phyloP scores from a whole-genome alignment of 2,797 vertebrate species.

The Alfaro cultratus region DNA sequence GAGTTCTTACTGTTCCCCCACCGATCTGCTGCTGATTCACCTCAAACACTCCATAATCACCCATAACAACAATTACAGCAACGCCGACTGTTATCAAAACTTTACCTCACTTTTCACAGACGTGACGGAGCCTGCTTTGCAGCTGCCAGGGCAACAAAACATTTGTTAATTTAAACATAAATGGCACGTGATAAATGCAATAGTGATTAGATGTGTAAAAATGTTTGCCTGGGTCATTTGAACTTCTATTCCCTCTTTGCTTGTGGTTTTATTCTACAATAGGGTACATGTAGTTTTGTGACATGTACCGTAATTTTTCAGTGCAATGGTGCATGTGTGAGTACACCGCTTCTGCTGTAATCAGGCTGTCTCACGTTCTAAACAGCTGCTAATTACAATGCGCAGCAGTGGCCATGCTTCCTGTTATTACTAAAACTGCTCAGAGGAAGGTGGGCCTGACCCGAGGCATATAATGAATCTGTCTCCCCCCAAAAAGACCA shows the following conservation, averaged over 20 bases:
- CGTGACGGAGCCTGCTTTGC: constrained; percentile 31
- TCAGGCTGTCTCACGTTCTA: constrained; percentile 55
- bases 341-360: constrained; percentile 61
- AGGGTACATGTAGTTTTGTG: constrained; percentile 11
- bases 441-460: constrained; percentile 40
- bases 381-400: constrained; percentile 72
- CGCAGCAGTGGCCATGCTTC: constrained; percentile 59
- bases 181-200: background rate
- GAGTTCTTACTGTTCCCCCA: constrained; percentile 20
- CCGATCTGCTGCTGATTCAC: constrained; percentile 53
- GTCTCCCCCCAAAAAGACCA: constrained; percentile 41
- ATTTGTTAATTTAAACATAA: background rate
- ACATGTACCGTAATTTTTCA: constrained; percentile 37
- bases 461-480: constrained; percentile 22
- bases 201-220: background rate
- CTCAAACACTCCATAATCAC: constrained; percentile 52
- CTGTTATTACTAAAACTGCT: constrained; percentile 71
- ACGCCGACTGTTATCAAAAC: constrained; percentile 44
- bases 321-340: constrained; percentile 41
- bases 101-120: constrained; percentile 40
- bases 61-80: constrained; percentile 54
- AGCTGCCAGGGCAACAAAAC: background rate
- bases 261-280: background rate
- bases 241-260: background rate
- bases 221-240: background rate